Conservation (phyloP, 2,888 invertebrate species). For the Liposcelis brunnea region DNA sequence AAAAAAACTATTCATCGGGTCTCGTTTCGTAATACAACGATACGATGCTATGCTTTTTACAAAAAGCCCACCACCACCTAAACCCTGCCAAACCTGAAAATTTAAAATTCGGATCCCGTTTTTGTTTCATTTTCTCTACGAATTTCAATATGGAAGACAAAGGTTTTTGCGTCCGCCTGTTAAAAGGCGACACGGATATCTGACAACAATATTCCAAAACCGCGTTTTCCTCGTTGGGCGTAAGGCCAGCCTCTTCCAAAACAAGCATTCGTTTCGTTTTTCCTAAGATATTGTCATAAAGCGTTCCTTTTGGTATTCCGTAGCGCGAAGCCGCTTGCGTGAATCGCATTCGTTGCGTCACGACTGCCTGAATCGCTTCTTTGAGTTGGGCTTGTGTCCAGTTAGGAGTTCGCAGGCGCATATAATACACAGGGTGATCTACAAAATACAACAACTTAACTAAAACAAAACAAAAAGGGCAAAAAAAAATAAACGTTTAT, state of each 20-base stretch:
- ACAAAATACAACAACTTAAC: constrained; percentile 16
- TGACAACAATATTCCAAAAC: constrained; percentile 58
- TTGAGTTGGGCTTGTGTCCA: constrained; percentile 58
- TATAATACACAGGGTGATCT: constrained; percentile 18
- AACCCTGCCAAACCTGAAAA: constrained; percentile 55
- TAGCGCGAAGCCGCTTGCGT: constrained; percentile 54
- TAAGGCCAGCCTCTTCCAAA: constrained; percentile 47
- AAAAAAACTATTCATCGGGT: neutral
- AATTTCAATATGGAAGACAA: constrained; percentile 41
- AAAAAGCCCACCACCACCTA: constrained; percentile 70
- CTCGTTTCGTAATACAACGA: constrained; percentile 36
- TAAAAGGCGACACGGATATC: constrained; percentile 48
- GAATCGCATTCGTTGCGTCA: constrained; percentile 58
- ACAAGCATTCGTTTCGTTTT: constrained; percentile 62
- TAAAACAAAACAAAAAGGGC: constrained; percentile 6
- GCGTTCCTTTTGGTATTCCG: constrained; percentile 58
- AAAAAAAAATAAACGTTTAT: neutral
- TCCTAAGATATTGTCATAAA: constrained; percentile 60
- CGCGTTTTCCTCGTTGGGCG: constrained; percentile 40
- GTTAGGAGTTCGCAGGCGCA: constrained; percentile 44
- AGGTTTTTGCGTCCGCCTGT: constrained; percentile 51
- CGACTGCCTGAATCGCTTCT: constrained; percentile 57
- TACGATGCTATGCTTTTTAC: constrained; percentile 58
- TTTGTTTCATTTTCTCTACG: constrained; percentile 43
- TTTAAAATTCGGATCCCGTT: constrained; percentile 43